Evolutionary conservation across 2,113 vertebrate genomes (phyloP).

Genomic region (Syrrhaptes paradoxus): DNA sequence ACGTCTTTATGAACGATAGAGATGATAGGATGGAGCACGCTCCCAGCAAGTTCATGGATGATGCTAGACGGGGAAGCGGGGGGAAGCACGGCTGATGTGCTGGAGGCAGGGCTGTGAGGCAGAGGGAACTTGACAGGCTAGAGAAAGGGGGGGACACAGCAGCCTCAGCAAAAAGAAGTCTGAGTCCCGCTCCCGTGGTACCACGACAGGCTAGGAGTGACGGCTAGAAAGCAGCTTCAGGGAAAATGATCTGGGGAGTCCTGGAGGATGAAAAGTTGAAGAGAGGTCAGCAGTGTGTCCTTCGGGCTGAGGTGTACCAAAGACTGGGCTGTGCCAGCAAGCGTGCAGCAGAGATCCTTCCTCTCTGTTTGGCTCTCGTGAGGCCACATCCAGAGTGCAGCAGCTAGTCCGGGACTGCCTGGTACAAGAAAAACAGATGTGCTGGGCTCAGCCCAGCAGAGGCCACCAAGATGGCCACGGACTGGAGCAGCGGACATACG

Average conservation of each 20-base stretch:
- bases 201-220: neutral
- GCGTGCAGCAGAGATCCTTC: neutral
- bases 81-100: neutral
- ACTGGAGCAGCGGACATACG: neutral
- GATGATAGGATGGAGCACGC: neutral
- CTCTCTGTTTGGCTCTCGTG: neutral
- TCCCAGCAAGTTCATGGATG: neutral
- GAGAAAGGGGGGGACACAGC: neutral
- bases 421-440: neutral
- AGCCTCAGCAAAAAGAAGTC: neutral
- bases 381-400: neutral
- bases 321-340: neutral
- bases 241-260: neutral
- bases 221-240: neutral
- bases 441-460: neutral
- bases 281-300: neutral
- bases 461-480: neutral
- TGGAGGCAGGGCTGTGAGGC: neutral
- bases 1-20: neutral
- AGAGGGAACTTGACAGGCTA: neutral
- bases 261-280: neutral
- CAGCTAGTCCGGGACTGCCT: neutral
- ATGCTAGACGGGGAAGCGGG: neutral
- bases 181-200: neutral
- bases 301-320: neutral